These are phyloP conservation scores for Nannobrachium achirus DNA, from an alignment of 2,113 vertebrate species.

Conservation along the genomic window DNA sequence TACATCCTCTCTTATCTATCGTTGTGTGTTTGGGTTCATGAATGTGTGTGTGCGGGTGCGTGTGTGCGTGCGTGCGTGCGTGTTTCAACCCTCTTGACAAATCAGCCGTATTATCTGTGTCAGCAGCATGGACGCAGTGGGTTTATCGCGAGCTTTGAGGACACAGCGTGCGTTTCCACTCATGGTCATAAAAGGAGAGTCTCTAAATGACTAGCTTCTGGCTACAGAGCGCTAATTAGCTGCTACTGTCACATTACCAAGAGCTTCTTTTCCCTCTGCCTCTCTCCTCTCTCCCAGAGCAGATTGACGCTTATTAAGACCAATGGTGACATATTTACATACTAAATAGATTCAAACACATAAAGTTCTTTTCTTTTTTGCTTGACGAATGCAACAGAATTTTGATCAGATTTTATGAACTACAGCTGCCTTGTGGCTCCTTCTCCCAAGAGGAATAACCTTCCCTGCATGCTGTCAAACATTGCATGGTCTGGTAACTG, in stretches of 20 bases:
- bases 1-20: slow-evolving; percentile 56
- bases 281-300: slow-evolving; percentile 21
- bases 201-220: slow-evolving; percentile 37
- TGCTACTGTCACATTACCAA: slow-evolving; percentile 20
- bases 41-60: slow-evolving; percentile 6
- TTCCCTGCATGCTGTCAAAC: too few species aligned
- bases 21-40: slow-evolving; percentile 35
- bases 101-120: slow-evolving; percentile 39
- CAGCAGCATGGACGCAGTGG: slow-evolving; percentile 13
- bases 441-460: too few species aligned
- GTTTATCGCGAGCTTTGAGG: neutral
- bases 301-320: slow-evolving; percentile 8
- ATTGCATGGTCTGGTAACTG: too few species aligned
- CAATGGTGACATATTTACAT: too few species aligned
- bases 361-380: too few species aligned
- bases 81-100: slow-evolving; percentile 35
- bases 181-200: slow-evolving; percentile 27
- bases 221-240: slow-evolving; percentile 41
- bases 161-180: neutral
- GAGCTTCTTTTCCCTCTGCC: neutral
- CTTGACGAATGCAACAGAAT: too few species aligned
- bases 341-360: too few species aligned
- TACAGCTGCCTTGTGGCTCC: too few species aligned
- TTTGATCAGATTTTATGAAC: too few species aligned
- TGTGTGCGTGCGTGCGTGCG: neutral